Conservation (phyloP, 2,888 invertebrate genomes). For the Leptopilina syphax region DNA sequence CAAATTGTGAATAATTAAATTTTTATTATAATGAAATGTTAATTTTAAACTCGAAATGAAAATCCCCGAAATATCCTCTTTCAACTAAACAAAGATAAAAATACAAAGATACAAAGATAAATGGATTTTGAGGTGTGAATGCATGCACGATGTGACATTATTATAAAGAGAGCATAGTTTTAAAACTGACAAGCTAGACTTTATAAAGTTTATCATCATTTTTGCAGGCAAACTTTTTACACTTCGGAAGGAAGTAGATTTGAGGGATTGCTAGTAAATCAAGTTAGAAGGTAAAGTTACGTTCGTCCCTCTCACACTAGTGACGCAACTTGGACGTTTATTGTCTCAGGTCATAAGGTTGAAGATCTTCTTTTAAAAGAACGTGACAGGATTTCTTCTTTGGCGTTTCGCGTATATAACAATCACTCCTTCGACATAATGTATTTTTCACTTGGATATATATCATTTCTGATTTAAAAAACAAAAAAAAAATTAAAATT, state of each 20-base stretch:
- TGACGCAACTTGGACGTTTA: constrained; percentile 31
- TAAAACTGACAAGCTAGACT: background rate
- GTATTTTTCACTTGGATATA: background rate
- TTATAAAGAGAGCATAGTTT: background rate
- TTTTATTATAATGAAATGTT: no score
- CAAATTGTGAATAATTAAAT: no score
- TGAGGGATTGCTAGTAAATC: constrained; percentile 33
- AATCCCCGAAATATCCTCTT: background rate
- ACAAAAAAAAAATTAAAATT: background rate
- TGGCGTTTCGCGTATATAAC: constrained; percentile 6
- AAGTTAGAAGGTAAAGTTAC: constrained; percentile 35
- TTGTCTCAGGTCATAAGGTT: constrained; percentile 20
- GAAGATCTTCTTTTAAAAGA: constrained; percentile 10
- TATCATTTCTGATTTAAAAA: background rate
- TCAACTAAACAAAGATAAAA: background rate
- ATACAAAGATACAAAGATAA: background rate
- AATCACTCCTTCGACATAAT: constrained; percentile 9
- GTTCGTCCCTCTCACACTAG: constrained; percentile 1
- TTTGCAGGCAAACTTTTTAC: constrained; percentile 2
- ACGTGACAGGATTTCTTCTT: constrained; percentile 29
- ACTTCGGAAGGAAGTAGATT: constrained; percentile 29
- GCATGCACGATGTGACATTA: background rate
- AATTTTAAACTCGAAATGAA: no score
- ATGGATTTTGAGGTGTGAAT: background rate
- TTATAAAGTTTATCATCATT: background rate